Evolutionary conservation across 2,888 invertebrate genomes (phyloP), one percentile per base, ranked within the genome.

Genomic region (Leptura quadrifasciata): DNA sequence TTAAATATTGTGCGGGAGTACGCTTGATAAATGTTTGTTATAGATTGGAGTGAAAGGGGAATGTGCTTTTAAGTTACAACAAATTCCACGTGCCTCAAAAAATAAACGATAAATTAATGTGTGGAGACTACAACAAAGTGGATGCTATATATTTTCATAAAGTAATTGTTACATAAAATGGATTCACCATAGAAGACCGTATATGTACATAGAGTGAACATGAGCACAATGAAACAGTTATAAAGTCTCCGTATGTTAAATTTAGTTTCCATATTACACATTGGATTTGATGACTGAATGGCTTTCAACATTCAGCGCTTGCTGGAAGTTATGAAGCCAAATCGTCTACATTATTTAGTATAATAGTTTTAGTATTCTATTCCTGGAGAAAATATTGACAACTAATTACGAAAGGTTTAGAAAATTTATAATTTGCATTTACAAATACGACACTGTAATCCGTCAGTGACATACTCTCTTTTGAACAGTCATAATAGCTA

Each of bases 151-250:
- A 52, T 71, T 60, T 31, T 27, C 17, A n/a, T n/a, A 61, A 71
- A 61, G 21, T 54, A 71, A 71, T 71, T 71, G 71, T 61, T 52
- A 61, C 27, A 71, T 71, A 60, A 71, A 71, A 71, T 27, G 71
- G 58, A 61, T 24, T 47, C 52, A n/a, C 52, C 39, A 17, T 52
- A 71, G 21, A 61, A 47, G 52, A 18, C 6, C 21, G 24, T 61
- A 47, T 58, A 52, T 60, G 60, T 21, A 15, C 60, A 39, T n/a
- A 17, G 39, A 24, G 27, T 18, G 20, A 61, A 17, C 61, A 58
- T 58, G 60, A 47, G 71, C 65, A 67, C 71, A 75, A 75, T 75
- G 70, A 65, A 70, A 71, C 75, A 65, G 63, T 65, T 27, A 65
- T 71, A 75, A 65, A 75, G 75, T 75, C 60, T 27, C 60, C 54